Evolutionary conservation across 2,888 invertebrate species (phyloP).

Genomic region (Perizoma flavofasciatum): DNA sequence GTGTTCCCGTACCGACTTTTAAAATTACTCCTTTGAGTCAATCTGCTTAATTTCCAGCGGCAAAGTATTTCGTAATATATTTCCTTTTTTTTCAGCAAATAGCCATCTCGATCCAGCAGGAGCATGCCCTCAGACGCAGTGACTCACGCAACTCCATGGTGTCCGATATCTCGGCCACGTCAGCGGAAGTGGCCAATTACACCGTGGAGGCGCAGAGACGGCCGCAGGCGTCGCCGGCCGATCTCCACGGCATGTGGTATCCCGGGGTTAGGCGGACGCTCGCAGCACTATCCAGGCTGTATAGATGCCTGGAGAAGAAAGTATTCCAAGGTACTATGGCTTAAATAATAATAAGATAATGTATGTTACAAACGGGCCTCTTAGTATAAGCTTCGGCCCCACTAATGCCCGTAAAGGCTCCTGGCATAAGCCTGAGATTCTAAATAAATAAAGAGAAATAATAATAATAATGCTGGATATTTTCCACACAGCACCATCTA

Average conservation of each 20-base stretch:
- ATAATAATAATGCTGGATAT: no score
- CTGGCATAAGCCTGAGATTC: no score
- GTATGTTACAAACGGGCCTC: no score
- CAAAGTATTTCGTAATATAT: no score
- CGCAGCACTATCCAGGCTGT: conserved; percentile 94
- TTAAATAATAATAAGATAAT: no score
- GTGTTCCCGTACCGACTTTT: no score
- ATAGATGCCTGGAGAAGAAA: conserved; percentile 95
- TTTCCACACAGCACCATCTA: no score
- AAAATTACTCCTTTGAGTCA: no score
- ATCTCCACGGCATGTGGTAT: conserved; percentile 99
- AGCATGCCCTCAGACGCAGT: conserved; percentile 82
- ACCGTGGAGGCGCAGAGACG: conserved; percentile 71
- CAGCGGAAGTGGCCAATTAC: conserved; percentile 88
- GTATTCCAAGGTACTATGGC: conserved; percentile 92
- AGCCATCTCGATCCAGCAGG: conserved; percentile 85
- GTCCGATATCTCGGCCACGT: conserved; percentile 87
- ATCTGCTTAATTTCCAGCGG: no score
- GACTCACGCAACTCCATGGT: conserved; percentile 88
- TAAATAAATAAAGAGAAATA: no score
- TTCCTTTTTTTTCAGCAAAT: conserved; percentile 83
- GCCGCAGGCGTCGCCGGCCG: conserved; percentile 91
- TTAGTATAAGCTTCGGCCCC: no score
- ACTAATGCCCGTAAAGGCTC: no score
- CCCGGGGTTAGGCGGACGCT: conserved; percentile 97